Evolutionary conservation across 2,113 vertebrate species (phyloP), one percentile per base, ranked within the genome.

Genomic region (Thinocorus orbignyianus): DNA sequence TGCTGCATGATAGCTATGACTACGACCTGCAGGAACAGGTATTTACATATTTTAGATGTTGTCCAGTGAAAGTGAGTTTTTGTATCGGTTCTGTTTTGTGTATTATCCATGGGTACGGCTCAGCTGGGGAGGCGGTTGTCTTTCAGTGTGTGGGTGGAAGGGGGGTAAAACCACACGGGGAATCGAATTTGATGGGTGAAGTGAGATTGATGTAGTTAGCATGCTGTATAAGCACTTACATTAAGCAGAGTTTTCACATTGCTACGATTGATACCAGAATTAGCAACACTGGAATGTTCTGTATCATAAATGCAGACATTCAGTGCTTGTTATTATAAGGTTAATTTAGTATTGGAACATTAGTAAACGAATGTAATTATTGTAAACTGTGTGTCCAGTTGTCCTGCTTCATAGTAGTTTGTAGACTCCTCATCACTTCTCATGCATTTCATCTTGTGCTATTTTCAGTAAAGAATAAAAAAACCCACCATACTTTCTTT

Each of bases 21-120:
- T 99, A 99, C 81, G 99, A 99, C 97, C 98, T 99, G 97, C 99
- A 99, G 98, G 99, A 99, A 98, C 99, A 99, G 99, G 99, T 99
- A 98, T 86, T 93, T 94, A 87, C 74, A 20, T 60, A 39, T 90
- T 93, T 92, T 91, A 71, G 80, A 86, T 95, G 92, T 97, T 95
- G 77, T 90, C 96, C 92, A 95, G 61, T 95, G 96, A 89, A 90
- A 94, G 69, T 69, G 58, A 95, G 71, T 86, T 90, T 57, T 85
- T 91, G 78, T 97, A 88, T 94, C 60, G 41, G 80, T 82, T 74
- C 4, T 73, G 64, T 84, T 92, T 77, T 92, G 61, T 92, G 77
- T 82, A 93, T 96, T 83, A 55, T 62, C 37, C 35, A 24, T 73
- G 89, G 51, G 13, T 51, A 31, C 83, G 92, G 86, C 39, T 96